Evolutionary conservation across 2,113 vertebrate species (phyloP).

Genomic region (Megaceryle torquata): DNA sequence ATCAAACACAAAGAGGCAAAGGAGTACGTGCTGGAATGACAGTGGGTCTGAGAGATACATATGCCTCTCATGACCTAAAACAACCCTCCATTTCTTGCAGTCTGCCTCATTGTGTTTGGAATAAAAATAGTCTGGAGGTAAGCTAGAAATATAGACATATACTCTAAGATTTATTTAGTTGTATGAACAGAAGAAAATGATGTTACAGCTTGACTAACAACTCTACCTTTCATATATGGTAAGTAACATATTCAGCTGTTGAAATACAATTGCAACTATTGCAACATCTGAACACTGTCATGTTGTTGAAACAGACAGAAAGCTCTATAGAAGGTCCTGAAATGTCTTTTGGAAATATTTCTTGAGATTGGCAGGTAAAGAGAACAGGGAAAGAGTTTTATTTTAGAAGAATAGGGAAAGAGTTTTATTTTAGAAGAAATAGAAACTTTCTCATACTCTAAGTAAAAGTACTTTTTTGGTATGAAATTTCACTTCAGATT

Average conservation of each 20-base stretch:
- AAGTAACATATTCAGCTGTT: neutral
- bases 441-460: neutral
- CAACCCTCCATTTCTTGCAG: neutral
- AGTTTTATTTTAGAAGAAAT: constrained; percentile 15
- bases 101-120: neutral
- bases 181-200: neutral
- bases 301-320: neutral
- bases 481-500: constrained; percentile 3
- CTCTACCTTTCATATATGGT: neutral
- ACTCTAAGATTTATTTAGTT: neutral
- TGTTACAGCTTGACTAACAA: neutral
- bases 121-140: neutral
- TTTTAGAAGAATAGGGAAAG: neutral
- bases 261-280: neutral
- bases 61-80: neutral
- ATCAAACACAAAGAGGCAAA: neutral
- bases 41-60: neutral
- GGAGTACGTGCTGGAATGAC: neutral
- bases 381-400: neutral
- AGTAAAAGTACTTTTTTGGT: neutral
- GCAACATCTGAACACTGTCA: neutral
- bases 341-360: neutral
- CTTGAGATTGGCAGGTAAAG: neutral
- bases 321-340: neutral
- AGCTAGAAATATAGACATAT: neutral